These are phyloP conservation scores for Amblyjoppa proteus DNA, from an alignment of 2,888 invertebrate species.

Conservation along the genomic window DNA sequence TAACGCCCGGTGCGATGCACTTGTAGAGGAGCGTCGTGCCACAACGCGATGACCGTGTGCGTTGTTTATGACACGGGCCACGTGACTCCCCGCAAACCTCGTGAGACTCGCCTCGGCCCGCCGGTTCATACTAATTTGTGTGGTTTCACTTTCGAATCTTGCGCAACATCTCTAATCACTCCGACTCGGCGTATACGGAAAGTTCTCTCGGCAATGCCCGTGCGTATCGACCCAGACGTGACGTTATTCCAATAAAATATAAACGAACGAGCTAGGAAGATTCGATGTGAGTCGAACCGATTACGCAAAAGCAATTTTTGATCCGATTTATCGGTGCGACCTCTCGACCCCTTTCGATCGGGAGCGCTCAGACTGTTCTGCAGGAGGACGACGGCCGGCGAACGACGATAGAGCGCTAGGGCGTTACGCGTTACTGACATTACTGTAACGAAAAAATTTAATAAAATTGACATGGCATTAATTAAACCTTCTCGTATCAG, in stretches of 20 bases:
- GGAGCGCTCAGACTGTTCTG: not conserved
- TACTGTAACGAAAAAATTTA: no score
- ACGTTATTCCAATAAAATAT: not conserved
- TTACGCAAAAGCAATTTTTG: conserved; percentile 34
- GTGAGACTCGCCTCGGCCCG: not conserved
- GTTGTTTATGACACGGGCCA: not conserved
- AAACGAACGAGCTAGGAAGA: not conserved
- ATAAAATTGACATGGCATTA: no score
- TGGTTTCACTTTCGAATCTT: conserved; percentile 63
- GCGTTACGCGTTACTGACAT: no score
- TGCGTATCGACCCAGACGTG: not conserved
- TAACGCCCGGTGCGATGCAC: conserved; percentile 24
- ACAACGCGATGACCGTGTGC: not conserved
- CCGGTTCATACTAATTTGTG: conserved; percentile 45
- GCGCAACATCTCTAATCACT: conserved; percentile 51
- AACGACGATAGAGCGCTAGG: not conserved
- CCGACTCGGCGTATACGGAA: not conserved
- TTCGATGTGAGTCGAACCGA: not conserved
- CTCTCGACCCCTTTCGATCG: conserved; percentile 33
- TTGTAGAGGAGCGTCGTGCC: conserved; percentile 10
- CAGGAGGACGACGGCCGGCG: not conserved
- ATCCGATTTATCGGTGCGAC: conserved; percentile 23
- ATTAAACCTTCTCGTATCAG: no score
- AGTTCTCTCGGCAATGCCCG: not conserved
- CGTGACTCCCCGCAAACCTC: conserved; percentile 8